Evolutionary conservation across 23 tunicate species (phyloP), one percentile per base, ranked within the genome.

Genomic region (Trididemnum nubilum): DNA sequence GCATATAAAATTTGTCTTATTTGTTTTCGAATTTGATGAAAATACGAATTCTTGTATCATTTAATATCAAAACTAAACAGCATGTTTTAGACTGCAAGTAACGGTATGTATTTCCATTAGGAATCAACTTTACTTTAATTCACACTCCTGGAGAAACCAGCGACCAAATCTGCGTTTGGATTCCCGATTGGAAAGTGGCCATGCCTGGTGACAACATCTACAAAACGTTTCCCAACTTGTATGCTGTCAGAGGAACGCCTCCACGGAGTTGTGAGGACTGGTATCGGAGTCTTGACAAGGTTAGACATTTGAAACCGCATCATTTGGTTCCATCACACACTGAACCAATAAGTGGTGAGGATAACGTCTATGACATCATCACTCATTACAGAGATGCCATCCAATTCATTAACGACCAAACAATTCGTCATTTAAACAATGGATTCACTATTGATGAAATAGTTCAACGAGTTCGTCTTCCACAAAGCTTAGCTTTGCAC

Each of bases 61-160:
- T n/a, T n/a, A n/a, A n/a, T n/a, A n/a, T n/a, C n/a, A n/a, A n/a
- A n/a, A n/a, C n/a, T n/a, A n/a, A n/a, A n/a, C n/a, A n/a, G n/a
- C n/a, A n/a, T n/a, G n/a, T n/a, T n/a, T n/a, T n/a, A n/a, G n/a
- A n/a, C n/a, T n/a, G n/a, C n/a, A n/a, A n/a, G n/a, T n/a, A n/a
- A n/a, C n/a, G n/a, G n/a, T n/a, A n/a, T n/a, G n/a, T n/a, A n/a
- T n/a, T n/a, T n/a, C n/a, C n/a, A n/a, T 49, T 21, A 90, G 96
- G 96, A 24, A 25, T 90, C 23, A 69, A 71, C 1, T 75, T 90
- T 65, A 72, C 78, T 30, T 83, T 90, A 1, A 85, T 90, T 29
- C 92, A 92, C 77, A 88, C 97, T 12, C 97, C 97, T 40, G 98
- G 98, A 5, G 98, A 94, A 75, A 89, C 98, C 2, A 83, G 89